These are phyloP conservation scores for Grammomys dolichurus DNA, from an alignment of 2,113 vertebrate species.

Conservation along the genomic window DNA sequence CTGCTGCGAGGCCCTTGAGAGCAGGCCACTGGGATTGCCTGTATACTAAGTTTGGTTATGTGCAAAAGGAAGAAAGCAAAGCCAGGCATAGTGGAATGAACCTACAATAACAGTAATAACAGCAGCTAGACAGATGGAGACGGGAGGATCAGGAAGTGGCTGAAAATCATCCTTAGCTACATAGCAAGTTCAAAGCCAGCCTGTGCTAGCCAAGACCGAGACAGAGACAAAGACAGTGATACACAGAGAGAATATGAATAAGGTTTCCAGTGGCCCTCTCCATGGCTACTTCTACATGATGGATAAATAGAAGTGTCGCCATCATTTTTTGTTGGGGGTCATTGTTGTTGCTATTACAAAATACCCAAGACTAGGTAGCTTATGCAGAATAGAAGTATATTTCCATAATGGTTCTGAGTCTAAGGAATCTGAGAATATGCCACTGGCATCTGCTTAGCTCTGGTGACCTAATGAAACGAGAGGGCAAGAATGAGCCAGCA, in stretches of 20 bases:
- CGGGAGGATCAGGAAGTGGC: background rate
- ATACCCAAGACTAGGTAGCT: background rate
- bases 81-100: background rate
- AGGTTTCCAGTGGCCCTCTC: background rate
- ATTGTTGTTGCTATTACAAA: background rate
- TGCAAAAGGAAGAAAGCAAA: background rate
- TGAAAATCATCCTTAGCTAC: background rate
- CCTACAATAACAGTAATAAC: background rate
- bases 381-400: background rate
- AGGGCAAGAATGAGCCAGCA: background rate
- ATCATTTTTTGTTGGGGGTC: background rate
- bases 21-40: too few species aligned
- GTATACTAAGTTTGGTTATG: background rate
- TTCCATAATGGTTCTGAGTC: background rate
- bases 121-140: background rate
- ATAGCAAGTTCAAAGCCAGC: background rate
- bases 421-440: background rate
- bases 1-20: too few species aligned
- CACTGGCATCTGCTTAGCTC: background rate
- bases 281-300: too few species aligned
- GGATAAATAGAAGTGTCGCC: background rate
- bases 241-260: background rate
- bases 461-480: background rate
- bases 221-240: background rate
- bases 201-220: background rate